Percentiles rank a stretch among this genome's conserved stretches.
Conservation (phyloP, 2,888 invertebrate species). For the Ormyrus labotus region DNA sequence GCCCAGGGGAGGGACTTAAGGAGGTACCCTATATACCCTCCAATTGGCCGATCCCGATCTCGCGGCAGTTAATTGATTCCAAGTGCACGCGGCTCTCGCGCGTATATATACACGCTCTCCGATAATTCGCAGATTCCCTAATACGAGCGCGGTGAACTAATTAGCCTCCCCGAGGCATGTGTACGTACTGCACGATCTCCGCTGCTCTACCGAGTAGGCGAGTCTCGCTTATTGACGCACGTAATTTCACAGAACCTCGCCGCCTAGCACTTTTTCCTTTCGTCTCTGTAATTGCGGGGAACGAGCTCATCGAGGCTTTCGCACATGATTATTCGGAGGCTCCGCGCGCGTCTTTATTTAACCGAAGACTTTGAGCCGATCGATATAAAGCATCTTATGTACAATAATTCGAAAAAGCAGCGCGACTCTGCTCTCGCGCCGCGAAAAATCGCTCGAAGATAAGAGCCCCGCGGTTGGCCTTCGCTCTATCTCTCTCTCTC, state of each 20-base stretch:
- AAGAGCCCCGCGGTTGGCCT: conserved; percentile 2
- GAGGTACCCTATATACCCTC: not conserved
- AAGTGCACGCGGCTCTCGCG: conserved; percentile 17
- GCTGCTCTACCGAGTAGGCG: not conserved
- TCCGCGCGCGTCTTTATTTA: not conserved
- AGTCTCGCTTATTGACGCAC: not conserved
- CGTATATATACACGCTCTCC: not conserved
- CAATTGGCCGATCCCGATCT: conserved; percentile 30
- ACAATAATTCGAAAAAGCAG: not conserved
- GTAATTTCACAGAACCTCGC: conserved; percentile 21
- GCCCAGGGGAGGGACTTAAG: not conserved
- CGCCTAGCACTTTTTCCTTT: not conserved
- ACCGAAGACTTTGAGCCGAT: conserved; percentile 18
- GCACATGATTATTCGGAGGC: conserved; percentile 50
- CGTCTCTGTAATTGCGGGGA: conserved; percentile 47
- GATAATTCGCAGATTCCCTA: conserved; percentile 35
- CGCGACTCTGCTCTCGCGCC: not conserved
- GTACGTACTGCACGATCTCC: not conserved
- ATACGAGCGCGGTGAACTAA: conserved; percentile 29
- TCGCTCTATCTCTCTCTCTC: conserved; percentile 3
- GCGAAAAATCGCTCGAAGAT: conserved; percentile 34
- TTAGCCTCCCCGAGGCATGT: conserved; percentile 24
- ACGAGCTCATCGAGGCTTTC: conserved; percentile 48
- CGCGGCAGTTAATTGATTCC: conserved; percentile 45
- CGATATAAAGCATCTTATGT: conserved; percentile 10